phyloP scores from a whole-genome alignment of 2,113 vertebrate species.

The Vicugna pacos region DNA sequence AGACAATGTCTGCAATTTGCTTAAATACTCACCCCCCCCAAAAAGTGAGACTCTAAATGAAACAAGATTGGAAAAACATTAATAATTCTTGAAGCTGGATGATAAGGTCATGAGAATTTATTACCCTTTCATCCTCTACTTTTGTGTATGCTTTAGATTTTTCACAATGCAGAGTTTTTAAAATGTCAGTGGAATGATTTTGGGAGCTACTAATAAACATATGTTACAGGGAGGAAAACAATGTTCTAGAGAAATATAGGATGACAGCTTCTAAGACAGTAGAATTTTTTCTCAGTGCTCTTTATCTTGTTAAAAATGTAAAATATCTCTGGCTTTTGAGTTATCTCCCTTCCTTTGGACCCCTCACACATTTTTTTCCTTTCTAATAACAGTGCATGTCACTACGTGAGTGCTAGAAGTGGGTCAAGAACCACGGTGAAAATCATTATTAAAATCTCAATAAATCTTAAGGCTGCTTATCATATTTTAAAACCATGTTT shows the following conservation, averaged over 20 bases:
- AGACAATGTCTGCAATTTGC: conserved; percentile 20
- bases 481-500: neutral
- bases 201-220: neutral
- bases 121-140: neutral
- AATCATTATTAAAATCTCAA: neutral
- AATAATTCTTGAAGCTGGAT: neutral
- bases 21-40: neutral
- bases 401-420: neutral
- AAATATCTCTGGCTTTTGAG: neutral
- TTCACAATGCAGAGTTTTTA: conserved; percentile 1
- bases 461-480: neutral
- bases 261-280: neutral
- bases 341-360: neutral
- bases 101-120: neutral
- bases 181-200: neutral
- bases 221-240: neutral
- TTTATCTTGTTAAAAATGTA: neutral
- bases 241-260: neutral
- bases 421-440: neutral
- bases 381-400: neutral
- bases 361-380: neutral
- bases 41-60: neutral
- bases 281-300: neutral
- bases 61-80: neutral
- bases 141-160: neutral